Evolutionary conservation across 2,113 vertebrate genomes (phyloP).

Genomic region (Laticauda colubrina): DNA sequence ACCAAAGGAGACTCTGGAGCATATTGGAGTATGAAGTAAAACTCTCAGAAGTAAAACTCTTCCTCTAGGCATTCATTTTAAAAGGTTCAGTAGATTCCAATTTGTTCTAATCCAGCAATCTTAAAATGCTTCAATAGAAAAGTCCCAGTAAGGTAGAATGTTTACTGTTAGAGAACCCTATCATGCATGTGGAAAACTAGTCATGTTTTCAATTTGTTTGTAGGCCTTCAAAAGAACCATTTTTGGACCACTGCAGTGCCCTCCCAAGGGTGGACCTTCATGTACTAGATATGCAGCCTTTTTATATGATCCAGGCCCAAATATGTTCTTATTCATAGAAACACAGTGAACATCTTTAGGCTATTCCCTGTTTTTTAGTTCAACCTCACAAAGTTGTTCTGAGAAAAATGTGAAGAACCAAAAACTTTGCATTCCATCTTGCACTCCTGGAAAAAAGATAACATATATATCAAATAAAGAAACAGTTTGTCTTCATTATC

Average conservation of each 20-base stretch:
- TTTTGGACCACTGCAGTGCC: background rate
- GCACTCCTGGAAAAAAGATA: background rate
- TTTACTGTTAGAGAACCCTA: background rate
- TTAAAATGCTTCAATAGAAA: background rate
- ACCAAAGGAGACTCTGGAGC: background rate
- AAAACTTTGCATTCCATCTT: background rate
- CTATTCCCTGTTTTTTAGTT: background rate
- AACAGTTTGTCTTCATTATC: background rate
- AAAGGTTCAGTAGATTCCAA: background rate
- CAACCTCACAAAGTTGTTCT: background rate
- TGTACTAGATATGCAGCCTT: background rate
- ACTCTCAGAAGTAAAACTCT: background rate
- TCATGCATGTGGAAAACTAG: background rate
- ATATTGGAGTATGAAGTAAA: background rate
- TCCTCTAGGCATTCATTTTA: background rate
- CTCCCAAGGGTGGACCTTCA: background rate
- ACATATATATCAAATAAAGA: background rate
- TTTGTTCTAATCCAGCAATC: background rate
- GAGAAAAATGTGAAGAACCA: background rate
- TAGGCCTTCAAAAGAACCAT: background rate
- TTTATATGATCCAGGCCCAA: background rate
- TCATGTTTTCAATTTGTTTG: background rate
- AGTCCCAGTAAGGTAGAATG: background rate
- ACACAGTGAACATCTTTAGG: background rate
- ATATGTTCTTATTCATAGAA: background rate